Conservation (phyloP, 2,888 invertebrate species). For the Diarsia rubi region DNA sequence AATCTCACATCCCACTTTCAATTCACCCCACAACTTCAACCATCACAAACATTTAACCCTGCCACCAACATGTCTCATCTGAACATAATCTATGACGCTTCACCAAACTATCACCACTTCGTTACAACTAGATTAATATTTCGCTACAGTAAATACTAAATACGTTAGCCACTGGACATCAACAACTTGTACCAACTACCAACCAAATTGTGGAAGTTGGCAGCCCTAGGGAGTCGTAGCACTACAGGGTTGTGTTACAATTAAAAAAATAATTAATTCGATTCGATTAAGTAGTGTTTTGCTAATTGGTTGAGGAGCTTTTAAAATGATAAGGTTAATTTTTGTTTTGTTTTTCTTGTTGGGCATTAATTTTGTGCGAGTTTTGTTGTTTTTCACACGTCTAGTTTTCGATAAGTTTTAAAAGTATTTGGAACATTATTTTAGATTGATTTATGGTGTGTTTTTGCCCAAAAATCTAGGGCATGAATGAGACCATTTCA, state of each 20-base stretch:
- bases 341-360: constrained; percentile 41
- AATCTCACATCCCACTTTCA: neutral
- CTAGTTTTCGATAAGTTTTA: neutral
- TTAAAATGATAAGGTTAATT: constrained; percentile 56
- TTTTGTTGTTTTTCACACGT: constrained; percentile 8
- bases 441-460: too few species aligned
- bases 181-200: constrained; percentile 79
- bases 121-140: constrained; percentile 89
- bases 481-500: too few species aligned
- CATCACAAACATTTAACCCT: neutral
- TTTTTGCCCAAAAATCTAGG: too few species aligned
- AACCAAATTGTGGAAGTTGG: constrained; percentile 87
- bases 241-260: constrained; percentile 69
- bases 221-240: constrained; percentile 80
- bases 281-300: constrained; percentile 61
- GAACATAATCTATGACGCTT: constrained; percentile 75
- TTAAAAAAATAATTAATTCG: constrained; percentile 66
- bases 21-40: neutral
- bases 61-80: constrained; percentile 64
- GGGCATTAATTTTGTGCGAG: constrained; percentile 22
- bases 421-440: too few species aligned
- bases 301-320: constrained; percentile 57
- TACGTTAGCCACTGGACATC: constrained; percentile 87
- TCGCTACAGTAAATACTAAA: constrained; percentile 89
- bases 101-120: constrained; percentile 83